Evolutionary conservation across 2,797 vertebrate species (phyloP).

Genomic region (Micropoecilia bifurca): DNA sequence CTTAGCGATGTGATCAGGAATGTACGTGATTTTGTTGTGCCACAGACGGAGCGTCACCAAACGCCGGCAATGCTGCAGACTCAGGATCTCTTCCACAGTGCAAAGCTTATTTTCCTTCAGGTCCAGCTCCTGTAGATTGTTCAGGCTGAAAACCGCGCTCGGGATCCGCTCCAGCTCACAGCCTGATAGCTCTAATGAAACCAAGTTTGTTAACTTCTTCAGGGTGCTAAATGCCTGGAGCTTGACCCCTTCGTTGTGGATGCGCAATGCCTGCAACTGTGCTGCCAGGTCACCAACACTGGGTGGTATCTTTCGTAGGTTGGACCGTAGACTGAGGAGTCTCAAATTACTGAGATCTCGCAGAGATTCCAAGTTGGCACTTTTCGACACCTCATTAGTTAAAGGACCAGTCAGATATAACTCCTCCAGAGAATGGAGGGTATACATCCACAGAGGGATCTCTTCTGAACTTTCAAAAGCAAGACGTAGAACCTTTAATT

Average conservation of each 20-base stretch:
- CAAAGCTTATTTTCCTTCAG: constrained; percentile 88
- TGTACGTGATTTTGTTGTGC: constrained; percentile 89
- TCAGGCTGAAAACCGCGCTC: constrained; percentile 88
- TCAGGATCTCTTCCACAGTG: constrained; percentile 91
- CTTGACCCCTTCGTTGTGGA: constrained; percentile 85
- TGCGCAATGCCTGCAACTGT: constrained; percentile 83
- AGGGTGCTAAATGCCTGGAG: constrained; percentile 87
- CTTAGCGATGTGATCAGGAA: constrained; percentile 90
- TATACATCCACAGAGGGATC: constrained; percentile 89
- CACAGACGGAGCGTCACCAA: constrained; percentile 85
- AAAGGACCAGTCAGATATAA: constrained; percentile 86
- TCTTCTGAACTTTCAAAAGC: constrained; percentile 84
- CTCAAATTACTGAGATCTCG: constrained; percentile 86
- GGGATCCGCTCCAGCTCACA: constrained; percentile 90
- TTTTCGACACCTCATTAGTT: constrained; percentile 80
- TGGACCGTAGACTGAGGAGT: constrained; percentile 81
- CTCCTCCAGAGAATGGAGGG: constrained; percentile 85
- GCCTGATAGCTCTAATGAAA: constrained; percentile 84
- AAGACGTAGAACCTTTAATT: constrained; percentile 84
- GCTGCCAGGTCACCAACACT: constrained; percentile 80
- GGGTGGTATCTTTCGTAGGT: constrained; percentile 86
- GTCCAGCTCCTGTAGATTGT: constrained; percentile 87
- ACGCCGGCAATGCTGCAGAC: constrained; percentile 89
- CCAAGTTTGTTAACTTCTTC: constrained; percentile 85
- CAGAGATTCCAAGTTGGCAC: constrained; percentile 82